These are phyloP conservation scores for Daboia siamensis DNA, from an alignment of 2,113 vertebrate genomes.

Conservation along the genomic window DNA sequence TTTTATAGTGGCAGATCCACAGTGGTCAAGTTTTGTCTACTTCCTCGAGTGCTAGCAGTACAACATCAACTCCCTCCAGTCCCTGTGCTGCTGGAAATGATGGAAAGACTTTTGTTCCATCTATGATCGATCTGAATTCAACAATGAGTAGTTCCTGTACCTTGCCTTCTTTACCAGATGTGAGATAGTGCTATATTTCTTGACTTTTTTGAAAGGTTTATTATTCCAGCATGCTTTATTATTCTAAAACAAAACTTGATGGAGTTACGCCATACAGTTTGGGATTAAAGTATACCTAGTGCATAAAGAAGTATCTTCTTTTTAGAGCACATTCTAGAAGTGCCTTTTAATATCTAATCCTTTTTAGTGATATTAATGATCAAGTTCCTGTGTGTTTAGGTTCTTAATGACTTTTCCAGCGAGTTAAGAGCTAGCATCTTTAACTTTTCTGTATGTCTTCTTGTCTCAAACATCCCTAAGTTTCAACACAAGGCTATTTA, in stretches of 20 bases:
- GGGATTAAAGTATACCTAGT: too few species aligned
- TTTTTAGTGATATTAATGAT: not conserved
- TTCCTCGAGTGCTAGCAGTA: conserved; percentile 62
- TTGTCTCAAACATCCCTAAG: not conserved
- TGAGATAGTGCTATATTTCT: conserved; percentile 56
- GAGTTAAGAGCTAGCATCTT: not conserved
- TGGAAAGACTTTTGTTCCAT: conserved; percentile 60
- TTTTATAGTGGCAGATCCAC: conserved; percentile 70
- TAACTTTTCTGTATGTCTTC: not conserved
- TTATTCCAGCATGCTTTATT: not conserved
- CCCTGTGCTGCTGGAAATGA: conserved; percentile 72
- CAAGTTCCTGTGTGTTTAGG: not conserved
- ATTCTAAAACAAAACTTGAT: not conserved
- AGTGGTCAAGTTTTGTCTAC: conserved; percentile 62
- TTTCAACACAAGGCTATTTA: not conserved
- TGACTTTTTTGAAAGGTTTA: not conserved
- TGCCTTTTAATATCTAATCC: not conserved
- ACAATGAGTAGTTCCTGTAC: conserved; percentile 71
- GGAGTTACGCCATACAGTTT: not conserved
- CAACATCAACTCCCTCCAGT: conserved; percentile 71
- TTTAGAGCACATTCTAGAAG: not conserved
- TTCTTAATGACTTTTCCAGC: not conserved
- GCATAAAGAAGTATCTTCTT: not conserved
- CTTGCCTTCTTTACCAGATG: conserved; percentile 78
- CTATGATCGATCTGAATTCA: conserved; percentile 73